Base-by-base conservation (phyloP, 2,113 vertebrate genomes). In the Meles meles region DNA sequence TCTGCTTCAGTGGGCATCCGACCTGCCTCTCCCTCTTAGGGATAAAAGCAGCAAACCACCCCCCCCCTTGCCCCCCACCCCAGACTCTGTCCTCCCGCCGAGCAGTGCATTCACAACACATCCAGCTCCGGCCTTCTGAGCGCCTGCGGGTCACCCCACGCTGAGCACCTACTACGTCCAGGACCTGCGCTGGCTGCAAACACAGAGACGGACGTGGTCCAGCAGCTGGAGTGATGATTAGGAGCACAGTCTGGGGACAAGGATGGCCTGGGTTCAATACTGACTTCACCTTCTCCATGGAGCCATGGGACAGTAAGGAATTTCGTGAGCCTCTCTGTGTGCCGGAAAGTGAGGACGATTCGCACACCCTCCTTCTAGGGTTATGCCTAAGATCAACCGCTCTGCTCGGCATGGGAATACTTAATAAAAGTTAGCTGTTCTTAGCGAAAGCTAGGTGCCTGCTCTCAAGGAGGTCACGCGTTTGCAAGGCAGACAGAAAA, bases 1-100 rank as follows among this genome's bases (percentile, higher is more conserved):
- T 72, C 57, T 34, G 23, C 77, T 67, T 6, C 72, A 91, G 55
- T 13, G 84, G 95, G 96, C 82, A 34, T 55, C 59, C 71, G 57
- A 52, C 31, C 67, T 25, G 31, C 52, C 90, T 80, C 72, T 74
- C 39, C 1, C 20, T 63, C 85, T 84, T 18, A 52, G 25, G 3
- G 71, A 44, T 0, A 39, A 47, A 47, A 79, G 71, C n/a, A 67
- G 74, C 31, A 49, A 85, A 34, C 52, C 49, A 15, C 49, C 49
- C 52, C 52, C 15, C 15, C 14, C n/a, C n/a, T n/a, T n/a, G 34
- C 11, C 34, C 67, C 39, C 27, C 31, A 3, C 31, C 34, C 29
- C 25, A 27, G 42, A 9, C 7, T 29, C 3, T 15, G 25, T 9
- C 72, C 72, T 47, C 17, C 42, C 25, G 3, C 7, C 1, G 42